Evolutionary conservation across 2,888 invertebrate species (phyloP), one percentile per base, ranked within the genome.

Genomic region (Tholera decimalis): DNA sequence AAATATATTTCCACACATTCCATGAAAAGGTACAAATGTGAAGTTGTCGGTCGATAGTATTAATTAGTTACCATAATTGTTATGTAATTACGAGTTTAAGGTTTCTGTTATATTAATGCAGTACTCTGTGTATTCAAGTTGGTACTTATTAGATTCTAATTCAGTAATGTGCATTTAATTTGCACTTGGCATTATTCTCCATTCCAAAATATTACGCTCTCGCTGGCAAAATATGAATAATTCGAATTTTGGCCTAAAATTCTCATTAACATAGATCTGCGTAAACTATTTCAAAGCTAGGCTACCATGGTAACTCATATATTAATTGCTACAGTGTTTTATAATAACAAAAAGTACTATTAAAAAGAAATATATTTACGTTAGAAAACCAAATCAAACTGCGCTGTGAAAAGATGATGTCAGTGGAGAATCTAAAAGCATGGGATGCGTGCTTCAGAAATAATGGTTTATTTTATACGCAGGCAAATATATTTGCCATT

Each of bases 11-110:
- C 33, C 65, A 9, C 35, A 69, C 79, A 83, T 84, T 85, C 80
- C 77, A 61, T 70, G 49, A 66, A 73, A 74, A 71, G 83, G 88
- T 89, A 88, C 88, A 89, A 89, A 86, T 54, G 54, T 59, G 64
- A 69, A 72, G 66, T 67, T 55, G 66, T 71, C 54, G 79, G 65
- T 79, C 62, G 76, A 77, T 85, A 89, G 89, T 90, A 90, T 89
- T 89, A 87, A 80, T 84, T 80, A 85, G 90, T 90, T 91, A 91
- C 88, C 88, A 88, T 84, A 81, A 64, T 84, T 80, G 73, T 85
- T 81, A 77, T 79, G 68, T 82, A 81, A 63, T 83, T 77, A 77
- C 55, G 49, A 69, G 60, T 72, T 79, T 80, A 76, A 69, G 71
- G 53, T 68, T 66, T 70, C 49, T 79, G 70, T 84, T 83, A 71